These are phyloP conservation scores for Dinomys branickii DNA, from an alignment of 2,113 vertebrate genomes.

Conservation along the genomic window DNA sequence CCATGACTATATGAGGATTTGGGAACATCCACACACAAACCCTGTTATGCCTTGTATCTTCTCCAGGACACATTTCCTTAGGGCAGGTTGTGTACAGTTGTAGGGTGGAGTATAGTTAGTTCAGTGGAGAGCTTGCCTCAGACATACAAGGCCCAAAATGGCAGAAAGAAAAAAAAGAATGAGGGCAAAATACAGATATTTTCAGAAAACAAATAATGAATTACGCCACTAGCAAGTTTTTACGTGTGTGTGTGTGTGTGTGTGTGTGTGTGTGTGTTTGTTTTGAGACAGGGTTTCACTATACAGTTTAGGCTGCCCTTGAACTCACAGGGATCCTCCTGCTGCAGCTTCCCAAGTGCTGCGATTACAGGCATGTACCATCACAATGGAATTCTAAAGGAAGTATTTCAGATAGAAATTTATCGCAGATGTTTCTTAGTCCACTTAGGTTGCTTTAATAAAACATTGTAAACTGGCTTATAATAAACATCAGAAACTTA, in stretches of 20 bases:
- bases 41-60: neutral
- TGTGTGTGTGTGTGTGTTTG: no score
- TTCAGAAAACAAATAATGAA: slow-evolving; percentile 21
- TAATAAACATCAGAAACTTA: neutral
- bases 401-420: neutral
- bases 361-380: neutral
- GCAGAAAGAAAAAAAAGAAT: neutral
- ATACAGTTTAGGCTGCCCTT: neutral
- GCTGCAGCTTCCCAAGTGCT: neutral
- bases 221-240: neutral
- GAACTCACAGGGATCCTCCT: neutral
- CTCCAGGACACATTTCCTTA: neutral
- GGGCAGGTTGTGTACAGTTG: neutral
- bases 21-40: no score
- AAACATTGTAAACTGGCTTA: neutral
- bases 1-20: no score
- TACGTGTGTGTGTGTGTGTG: neutral
- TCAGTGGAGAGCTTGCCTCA: neutral
- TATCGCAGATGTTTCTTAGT: neutral
- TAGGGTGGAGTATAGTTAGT: neutral
- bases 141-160: neutral
- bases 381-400: neutral
- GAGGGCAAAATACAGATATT: neutral
- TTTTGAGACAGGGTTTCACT: neutral
- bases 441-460: neutral